phyloP scores from a whole-genome alignment of 2,797 vertebrate genomes.

The Gallirallus australis region DNA sequence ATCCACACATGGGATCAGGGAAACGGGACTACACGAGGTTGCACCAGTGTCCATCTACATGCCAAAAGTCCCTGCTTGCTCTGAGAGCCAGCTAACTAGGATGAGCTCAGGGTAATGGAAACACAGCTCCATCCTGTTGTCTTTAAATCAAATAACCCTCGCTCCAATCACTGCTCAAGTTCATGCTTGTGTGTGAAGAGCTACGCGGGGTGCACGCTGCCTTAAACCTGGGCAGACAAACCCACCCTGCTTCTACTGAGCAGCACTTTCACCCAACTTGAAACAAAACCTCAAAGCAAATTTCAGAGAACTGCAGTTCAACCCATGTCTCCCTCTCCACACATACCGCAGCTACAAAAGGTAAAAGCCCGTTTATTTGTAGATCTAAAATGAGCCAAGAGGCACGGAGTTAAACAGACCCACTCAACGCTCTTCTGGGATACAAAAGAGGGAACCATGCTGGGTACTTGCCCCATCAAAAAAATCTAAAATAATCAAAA shows the following conservation, averaged over 20 bases:
- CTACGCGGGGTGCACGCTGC: fast-evolving
- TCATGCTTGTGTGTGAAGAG: fast-evolving
- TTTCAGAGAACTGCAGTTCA: neutral
- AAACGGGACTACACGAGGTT: neutral
- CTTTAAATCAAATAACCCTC: neutral
- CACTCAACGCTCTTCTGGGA: neutral
- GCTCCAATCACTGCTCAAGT: neutral
- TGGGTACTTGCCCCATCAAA: neutral
- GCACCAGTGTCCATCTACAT: neutral
- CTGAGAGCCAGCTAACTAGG: neutral
- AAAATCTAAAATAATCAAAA: neutral
- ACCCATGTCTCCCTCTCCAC: neutral
- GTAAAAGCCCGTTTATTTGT: neutral
- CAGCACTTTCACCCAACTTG: fast-evolving
- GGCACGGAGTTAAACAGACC: neutral
- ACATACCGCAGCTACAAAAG: neutral
- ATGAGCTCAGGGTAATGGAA: neutral
- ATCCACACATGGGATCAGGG: neutral
- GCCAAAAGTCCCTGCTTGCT: neutral
- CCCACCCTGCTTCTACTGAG: neutral
- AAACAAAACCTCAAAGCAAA: neutral
- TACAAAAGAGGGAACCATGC: neutral
- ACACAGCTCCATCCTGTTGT: neutral
- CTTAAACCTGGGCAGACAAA: neutral
- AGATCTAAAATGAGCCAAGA: neutral